phyloP scores from a whole-genome alignment of 2,797 vertebrate species.

The Pantherophis alleghaniensis region DNA sequence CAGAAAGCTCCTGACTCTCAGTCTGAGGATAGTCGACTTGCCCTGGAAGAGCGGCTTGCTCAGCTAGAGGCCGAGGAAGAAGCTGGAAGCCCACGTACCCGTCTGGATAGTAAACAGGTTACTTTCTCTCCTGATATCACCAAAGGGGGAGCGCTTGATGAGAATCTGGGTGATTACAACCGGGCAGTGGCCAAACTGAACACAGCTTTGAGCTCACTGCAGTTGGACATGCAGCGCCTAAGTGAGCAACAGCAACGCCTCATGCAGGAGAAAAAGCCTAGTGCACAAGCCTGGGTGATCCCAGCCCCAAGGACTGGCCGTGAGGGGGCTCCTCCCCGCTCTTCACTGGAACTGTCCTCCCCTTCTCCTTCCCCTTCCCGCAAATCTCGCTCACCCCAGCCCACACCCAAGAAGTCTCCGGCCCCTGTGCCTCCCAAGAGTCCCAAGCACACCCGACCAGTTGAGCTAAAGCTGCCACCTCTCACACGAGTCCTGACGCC shows the following conservation, averaged over 20 bases:
- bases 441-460: slow-evolving; percentile 77
- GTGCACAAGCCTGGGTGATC: slow-evolving; percentile 81
- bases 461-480: slow-evolving; percentile 75
- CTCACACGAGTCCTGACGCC: slow-evolving; percentile 79
- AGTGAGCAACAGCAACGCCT: slow-evolving; percentile 86
- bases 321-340: slow-evolving; percentile 26
- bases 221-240: slow-evolving; percentile 89
- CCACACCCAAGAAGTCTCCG: slow-evolving; percentile 72
- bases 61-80: slow-evolving; percentile 71
- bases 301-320: slow-evolving; percentile 61
- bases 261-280: slow-evolving; percentile 74
- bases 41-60: slow-evolving; percentile 75
- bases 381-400: slow-evolving; percentile 73
- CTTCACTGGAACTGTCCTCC: slow-evolving; percentile 27
- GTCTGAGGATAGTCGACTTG: slow-evolving; percentile 55
- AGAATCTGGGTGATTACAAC: slow-evolving; percentile 87
- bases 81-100: slow-evolving; percentile 28
- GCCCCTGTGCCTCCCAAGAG: slow-evolving; percentile 84
- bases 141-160: slow-evolving; percentile 60
- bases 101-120: slow-evolving; percentile 78
- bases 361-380: slow-evolving; percentile 79
- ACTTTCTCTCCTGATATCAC: slow-evolving; percentile 84
- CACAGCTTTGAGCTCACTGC: slow-evolving; percentile 83
- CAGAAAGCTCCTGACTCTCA: slow-evolving; percentile 77
- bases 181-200: slow-evolving; percentile 88